Evolutionary conservation across 2,888 invertebrate species (phyloP).

Genomic region (Agelastica alni): DNA sequence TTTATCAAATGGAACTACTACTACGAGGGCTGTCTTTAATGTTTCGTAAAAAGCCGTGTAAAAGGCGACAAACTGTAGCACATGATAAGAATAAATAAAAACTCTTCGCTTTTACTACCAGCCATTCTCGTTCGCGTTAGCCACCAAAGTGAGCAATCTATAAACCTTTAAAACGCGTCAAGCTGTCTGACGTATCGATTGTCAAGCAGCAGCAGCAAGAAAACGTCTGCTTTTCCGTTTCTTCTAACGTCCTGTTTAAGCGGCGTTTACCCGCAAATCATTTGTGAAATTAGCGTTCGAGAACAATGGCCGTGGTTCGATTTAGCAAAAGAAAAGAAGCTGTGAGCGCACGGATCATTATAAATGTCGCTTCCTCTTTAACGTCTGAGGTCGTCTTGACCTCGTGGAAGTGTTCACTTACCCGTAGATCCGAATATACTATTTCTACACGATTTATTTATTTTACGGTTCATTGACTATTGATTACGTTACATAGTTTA

Average conservation of each 20-base stretch:
- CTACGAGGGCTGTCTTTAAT: too few relatives aligned
- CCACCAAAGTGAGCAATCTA: too few relatives aligned
- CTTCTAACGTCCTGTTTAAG: slow-evolving; percentile 45
- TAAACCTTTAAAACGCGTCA: too few relatives aligned
- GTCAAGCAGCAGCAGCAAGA: slow-evolving; percentile 39
- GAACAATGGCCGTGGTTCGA: slow-evolving; percentile 49
- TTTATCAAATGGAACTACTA: too few relatives aligned
- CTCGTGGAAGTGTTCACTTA: slow-evolving; percentile 53
- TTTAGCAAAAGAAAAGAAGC: slow-evolving; percentile 43
- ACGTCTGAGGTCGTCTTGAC: slow-evolving; percentile 50
- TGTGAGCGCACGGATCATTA: slow-evolving; percentile 44
- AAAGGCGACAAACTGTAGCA: background rate
- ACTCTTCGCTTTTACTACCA: too few relatives aligned
- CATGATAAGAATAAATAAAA: background rate
- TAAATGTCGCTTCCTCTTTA: slow-evolving; percentile 51
- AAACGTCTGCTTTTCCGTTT: slow-evolving; percentile 50
- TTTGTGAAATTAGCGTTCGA: slow-evolving; percentile 49
- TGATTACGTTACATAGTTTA: too few relatives aligned
- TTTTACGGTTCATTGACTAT: background rate
- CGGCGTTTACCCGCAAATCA: slow-evolving; percentile 49
- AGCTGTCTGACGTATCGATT: slow-evolving; percentile 12
- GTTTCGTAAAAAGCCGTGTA: too few relatives aligned
- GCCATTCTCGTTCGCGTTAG: too few relatives aligned
- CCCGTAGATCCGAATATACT: slow-evolving; percentile 53
- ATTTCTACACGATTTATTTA: too few relatives aligned